Conservation (phyloP, 2,113 vertebrate species). For the Pyxicephalus adspersus region DNA sequence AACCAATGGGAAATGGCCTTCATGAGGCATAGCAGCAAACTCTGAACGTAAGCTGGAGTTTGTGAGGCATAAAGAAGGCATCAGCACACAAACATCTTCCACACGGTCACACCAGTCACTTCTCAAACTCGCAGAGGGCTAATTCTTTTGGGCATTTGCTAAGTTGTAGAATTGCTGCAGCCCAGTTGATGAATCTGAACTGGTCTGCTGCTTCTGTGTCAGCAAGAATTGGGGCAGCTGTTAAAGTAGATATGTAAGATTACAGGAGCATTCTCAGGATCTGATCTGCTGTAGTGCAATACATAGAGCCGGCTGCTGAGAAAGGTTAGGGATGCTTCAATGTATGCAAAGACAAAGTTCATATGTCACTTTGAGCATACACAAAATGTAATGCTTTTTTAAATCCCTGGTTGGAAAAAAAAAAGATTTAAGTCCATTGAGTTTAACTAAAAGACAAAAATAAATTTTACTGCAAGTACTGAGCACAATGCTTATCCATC, state of each 20-base stretch:
- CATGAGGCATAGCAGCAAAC: constrained; percentile 48
- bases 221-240: constrained; percentile 35
- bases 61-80: constrained; percentile 50
- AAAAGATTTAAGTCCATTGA: too few species aligned
- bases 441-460: too few species aligned
- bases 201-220: constrained; percentile 28
- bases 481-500: too few species aligned
- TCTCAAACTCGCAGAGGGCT: constrained; percentile 23
- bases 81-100: constrained; percentile 41
- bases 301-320: background rate
- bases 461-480: too few species aligned
- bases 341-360: too few species aligned
- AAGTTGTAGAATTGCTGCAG: constrained; percentile 28
- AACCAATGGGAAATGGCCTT: constrained; percentile 44
- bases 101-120: constrained; percentile 37
- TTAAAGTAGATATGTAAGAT: constrained; percentile 22
- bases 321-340: too few species aligned
- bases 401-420: too few species aligned
- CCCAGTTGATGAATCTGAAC: constrained; percentile 36
- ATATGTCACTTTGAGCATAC: too few species aligned
- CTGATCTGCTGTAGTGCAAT: background rate
- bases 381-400: too few species aligned
- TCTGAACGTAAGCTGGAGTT: constrained; percentile 28
- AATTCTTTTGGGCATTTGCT: constrained; percentile 41
- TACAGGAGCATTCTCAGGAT: constrained; percentile 2